These are phyloP conservation scores for Polypterus bichir DNA, from an alignment of 2,113 vertebrate species.

Conservation along the genomic window DNA sequence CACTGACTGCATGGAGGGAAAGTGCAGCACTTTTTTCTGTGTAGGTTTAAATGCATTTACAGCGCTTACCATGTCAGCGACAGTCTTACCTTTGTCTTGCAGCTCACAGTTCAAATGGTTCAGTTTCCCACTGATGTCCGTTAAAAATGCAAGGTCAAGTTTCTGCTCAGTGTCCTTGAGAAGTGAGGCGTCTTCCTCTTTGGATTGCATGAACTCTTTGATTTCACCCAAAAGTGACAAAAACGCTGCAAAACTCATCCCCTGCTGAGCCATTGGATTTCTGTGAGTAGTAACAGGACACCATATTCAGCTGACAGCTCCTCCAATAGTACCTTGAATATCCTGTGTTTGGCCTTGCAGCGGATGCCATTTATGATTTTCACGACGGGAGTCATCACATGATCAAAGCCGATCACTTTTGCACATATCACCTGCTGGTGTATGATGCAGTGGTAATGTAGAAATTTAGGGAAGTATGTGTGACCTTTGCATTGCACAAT, in stretches of 20 bases:
- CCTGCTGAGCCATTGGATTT: constrained; percentile 22
- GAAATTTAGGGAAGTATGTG: constrained; percentile 19
- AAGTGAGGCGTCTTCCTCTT: constrained; percentile 7
- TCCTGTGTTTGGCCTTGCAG: constrained; percentile 19
- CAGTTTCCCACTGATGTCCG: constrained; percentile 23
- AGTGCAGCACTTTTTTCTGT: constrained; percentile 24
- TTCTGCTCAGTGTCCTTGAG: constrained; percentile 6
- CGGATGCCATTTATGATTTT: constrained; percentile 23
- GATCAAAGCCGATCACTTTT: constrained; percentile 15
- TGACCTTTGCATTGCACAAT: constrained; percentile 21
- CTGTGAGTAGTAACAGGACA: constrained; percentile 20
- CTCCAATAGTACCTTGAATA: constrained; percentile 22
- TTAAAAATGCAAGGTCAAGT: constrained; percentile 24
- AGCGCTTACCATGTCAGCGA: constrained; percentile 19
- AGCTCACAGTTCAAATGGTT: constrained; percentile 29
- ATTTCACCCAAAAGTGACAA: constrained; percentile 22
- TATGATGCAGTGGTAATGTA: constrained; percentile 26
- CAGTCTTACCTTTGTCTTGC: constrained; percentile 27
- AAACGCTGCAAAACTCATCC: constrained; percentile 15
- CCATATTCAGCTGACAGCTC: constrained; percentile 24
- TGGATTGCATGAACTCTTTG: constrained; percentile 21
- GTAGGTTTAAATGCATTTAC: constrained; percentile 26
- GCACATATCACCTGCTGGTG: constrained; percentile 22
- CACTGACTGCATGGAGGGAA: constrained; percentile 23
- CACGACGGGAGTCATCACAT: constrained; percentile 21